These are phyloP conservation scores for Pempheris klunzingeri DNA, from an alignment of 2,797 vertebrate genomes.

Conservation along the genomic window DNA sequence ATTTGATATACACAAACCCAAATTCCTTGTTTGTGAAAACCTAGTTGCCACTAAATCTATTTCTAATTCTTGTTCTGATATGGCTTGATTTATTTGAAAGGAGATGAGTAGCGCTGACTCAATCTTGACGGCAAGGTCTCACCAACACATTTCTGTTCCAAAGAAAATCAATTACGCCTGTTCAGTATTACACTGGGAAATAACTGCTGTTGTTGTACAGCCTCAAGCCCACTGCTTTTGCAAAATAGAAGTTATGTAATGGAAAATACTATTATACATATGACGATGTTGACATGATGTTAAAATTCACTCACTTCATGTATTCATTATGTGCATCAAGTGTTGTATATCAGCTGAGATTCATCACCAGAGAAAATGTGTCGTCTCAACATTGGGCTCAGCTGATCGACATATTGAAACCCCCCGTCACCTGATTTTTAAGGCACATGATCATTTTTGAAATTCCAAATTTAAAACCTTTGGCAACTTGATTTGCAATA, in stretches of 20 bases:
- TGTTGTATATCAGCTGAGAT: not conserved
- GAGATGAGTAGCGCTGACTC: conserved; percentile 1
- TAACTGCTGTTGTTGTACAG: conserved; percentile 1
- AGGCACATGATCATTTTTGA: not conserved
- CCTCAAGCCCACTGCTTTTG: not conserved
- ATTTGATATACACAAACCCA: no score
- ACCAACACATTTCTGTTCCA: not conserved
- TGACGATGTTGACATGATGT: not conserved
- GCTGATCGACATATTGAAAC: conserved; percentile 2
- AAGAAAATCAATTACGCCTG: conserved; percentile 11
- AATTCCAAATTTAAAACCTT: conserved; percentile 8
- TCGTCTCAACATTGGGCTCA: not conserved
- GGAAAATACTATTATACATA: conserved; percentile 6
- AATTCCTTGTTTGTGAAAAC: no score
- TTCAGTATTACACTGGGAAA: conserved; percentile 28
- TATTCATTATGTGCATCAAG: not conserved
- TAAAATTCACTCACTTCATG: no score
- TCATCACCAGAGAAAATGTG: not conserved
- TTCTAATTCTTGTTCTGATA: no score
- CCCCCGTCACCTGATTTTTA: not conserved
- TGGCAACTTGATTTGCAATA: conserved; percentile 4
- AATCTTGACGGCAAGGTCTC: not conserved
- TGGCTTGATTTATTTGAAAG: not conserved
- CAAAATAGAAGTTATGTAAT: conserved; percentile 10
- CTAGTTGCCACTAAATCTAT: no score